Conservation (phyloP, 2,888 invertebrate species). For the Chaetoderma sp. region DNA sequence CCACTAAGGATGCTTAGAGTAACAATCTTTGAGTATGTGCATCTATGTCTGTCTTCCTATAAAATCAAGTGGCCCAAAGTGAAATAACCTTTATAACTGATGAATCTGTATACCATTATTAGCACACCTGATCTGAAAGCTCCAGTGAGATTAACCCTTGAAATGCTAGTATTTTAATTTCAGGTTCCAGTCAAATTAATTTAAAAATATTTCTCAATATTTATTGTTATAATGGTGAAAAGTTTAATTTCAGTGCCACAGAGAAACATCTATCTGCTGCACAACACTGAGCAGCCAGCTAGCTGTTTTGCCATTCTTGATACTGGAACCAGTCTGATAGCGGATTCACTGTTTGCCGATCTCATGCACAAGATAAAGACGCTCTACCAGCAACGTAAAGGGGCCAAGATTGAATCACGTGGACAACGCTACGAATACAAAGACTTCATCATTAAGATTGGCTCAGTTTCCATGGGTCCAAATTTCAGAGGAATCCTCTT, state of each 20-base stretch:
- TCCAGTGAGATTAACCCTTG: too few relatives aligned
- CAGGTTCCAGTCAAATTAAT: too few relatives aligned
- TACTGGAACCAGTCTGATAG: constrained; percentile 85
- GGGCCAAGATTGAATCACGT: constrained; percentile 81
- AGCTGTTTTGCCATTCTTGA: constrained; percentile 93
- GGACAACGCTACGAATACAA: constrained; percentile 76
- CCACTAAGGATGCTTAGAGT: too few relatives aligned
- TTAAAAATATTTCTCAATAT: too few relatives aligned
- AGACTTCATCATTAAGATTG: constrained; percentile 93
- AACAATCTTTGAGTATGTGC: too few relatives aligned
- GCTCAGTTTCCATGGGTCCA: constrained; percentile 91
- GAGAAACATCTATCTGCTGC: constrained; percentile 90
- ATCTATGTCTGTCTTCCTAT: too few relatives aligned
- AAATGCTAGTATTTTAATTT: too few relatives aligned
- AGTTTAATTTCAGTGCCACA: constrained; percentile 75
- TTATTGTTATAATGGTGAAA: too few relatives aligned
- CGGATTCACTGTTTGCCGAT: constrained; percentile 90
- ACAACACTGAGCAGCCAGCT: constrained; percentile 95
- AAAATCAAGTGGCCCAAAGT: too few relatives aligned
- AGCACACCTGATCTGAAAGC: too few relatives aligned
- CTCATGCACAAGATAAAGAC: constrained; percentile 89
- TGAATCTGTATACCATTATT: too few relatives aligned
- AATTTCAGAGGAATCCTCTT: constrained; percentile 90
- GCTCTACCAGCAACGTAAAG: constrained; percentile 88
- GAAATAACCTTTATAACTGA: too few relatives aligned